A percentile compares a stretch with the other conserved stretches of the same genome.
These are phyloP conservation scores for Drosophila tropicalis DNA, from an alignment of 1,140 invertebrate genomes.

Conservation along the genomic window DNA sequence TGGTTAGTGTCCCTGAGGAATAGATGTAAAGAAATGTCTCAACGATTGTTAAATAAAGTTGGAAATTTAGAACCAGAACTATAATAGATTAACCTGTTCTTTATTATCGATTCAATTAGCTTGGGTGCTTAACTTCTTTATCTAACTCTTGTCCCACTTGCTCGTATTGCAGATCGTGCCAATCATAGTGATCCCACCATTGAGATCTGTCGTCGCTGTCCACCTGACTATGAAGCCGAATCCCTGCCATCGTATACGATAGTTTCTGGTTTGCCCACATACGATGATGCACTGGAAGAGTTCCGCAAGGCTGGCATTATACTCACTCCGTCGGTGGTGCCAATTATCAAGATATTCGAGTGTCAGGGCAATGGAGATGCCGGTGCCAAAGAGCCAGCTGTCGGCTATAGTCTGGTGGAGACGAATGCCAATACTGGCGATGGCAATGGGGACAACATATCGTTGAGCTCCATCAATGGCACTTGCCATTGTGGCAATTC, in stretches of 20 bases:
- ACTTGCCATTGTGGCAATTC: slow-evolving; percentile 60
- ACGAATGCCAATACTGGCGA: slow-evolving; percentile 41
- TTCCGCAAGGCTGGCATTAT: slow-evolving; percentile 83
- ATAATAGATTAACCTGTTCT: no score
- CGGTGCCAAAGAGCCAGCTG: slow-evolving; percentile 54
- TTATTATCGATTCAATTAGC: no score
- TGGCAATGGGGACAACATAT: slow-evolving; percentile 54
- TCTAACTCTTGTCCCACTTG: slow-evolving; percentile 24
- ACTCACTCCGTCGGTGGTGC: slow-evolving; percentile 65
- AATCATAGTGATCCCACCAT: slow-evolving; percentile 72
- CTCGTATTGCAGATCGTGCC: slow-evolving; percentile 64
- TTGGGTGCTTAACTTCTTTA: no score
- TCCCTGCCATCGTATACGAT: slow-evolving; percentile 86
- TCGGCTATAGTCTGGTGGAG: slow-evolving; percentile 67
- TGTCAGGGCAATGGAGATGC: slow-evolving; percentile 37
- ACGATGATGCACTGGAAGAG: slow-evolving; percentile 86
- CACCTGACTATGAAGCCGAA: slow-evolving; percentile 83
- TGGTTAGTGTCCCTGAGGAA: no score
- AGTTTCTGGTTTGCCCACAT: slow-evolving; percentile 86
- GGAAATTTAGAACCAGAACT: no score
- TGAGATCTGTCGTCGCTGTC: slow-evolving; percentile 76
- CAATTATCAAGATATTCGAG: slow-evolving; percentile 81
- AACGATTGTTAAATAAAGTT: no score
- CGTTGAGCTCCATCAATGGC: slow-evolving; percentile 46
- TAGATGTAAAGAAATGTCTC: no score